These are phyloP conservation scores for Nesoenas mayeri DNA, from an alignment of 2,113 vertebrate genomes.

Conservation along the genomic window DNA sequence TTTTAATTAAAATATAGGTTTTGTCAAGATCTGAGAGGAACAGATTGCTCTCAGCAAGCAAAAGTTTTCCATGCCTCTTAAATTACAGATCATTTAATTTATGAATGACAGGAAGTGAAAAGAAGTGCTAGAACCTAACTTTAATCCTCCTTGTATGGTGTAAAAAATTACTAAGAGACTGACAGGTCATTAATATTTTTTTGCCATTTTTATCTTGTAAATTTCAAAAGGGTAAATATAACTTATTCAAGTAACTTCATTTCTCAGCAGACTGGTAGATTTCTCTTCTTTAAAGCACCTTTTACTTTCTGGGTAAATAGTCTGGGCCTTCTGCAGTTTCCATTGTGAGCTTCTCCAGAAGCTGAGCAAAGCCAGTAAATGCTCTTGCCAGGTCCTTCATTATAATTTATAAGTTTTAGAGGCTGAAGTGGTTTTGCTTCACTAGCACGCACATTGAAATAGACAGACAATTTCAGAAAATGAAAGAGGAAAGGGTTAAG, in stretches of 20 bases:
- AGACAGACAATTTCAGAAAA: neutral
- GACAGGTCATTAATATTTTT: neutral
- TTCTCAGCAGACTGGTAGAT: neutral
- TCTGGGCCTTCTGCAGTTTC: neutral
- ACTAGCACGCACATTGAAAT: neutral
- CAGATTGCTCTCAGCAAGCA: neutral
- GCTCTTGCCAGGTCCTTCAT: neutral
- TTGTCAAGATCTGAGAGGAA: neutral
- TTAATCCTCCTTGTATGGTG: neutral
- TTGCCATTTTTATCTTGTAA: neutral
- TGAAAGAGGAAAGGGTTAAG: neutral
- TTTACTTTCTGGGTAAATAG: neutral
- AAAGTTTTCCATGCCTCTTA: neutral
- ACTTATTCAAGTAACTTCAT: neutral
- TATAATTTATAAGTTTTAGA: neutral
- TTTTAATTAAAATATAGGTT: conserved; percentile 13
- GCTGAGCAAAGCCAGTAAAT: neutral
- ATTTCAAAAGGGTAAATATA: neutral
- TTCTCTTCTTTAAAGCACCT: neutral
- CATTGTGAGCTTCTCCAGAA: neutral
- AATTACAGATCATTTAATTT: neutral
- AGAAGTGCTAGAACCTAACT: neutral
- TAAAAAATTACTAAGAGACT: neutral
- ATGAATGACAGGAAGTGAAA: neutral
- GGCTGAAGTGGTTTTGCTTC: neutral